A percentile compares a stretch with the other conserved stretches of the same genome.
phyloP scores from a whole-genome alignment of 2,888 invertebrate genomes.

The Ctenicera cuprea region DNA sequence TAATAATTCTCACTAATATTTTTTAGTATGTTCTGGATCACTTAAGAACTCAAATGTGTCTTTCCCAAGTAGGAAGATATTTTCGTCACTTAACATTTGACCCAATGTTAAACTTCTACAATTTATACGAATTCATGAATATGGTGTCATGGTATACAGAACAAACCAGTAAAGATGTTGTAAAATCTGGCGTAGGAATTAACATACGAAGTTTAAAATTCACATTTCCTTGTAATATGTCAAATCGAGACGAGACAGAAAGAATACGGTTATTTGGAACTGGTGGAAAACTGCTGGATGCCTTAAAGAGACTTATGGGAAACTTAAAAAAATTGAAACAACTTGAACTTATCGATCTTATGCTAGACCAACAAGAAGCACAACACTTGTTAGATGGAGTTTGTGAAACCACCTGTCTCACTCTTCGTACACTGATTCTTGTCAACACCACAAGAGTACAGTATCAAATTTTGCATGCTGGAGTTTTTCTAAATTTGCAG shows the following conservation, averaged over 20 bases:
- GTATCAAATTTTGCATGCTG: constrained; percentile 83
- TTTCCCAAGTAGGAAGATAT: constrained; percentile 80
- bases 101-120: constrained; percentile 86
- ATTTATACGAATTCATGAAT: constrained; percentile 89
- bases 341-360: constrained; percentile 83
- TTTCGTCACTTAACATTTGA: constrained; percentile 81
- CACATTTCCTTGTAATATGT: constrained; percentile 85
- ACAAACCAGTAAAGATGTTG: constrained; percentile 68
- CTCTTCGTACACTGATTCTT: constrained; percentile 79
- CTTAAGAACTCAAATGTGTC: constrained; percentile 81
- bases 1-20: no score
- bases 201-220: constrained; percentile 79
- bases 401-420: constrained; percentile 78
- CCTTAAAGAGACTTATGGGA: constrained; percentile 80
- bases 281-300: constrained; percentile 81
- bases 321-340: constrained; percentile 79
- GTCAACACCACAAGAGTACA: constrained; percentile 83
- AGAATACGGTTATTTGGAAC: constrained; percentile 84
- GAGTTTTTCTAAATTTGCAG: constrained; percentile 83
- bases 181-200: constrained; percentile 74
- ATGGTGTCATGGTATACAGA: constrained; percentile 86
- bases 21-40: constrained; percentile 83
- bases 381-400: constrained; percentile 84
- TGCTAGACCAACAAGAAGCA: constrained; percentile 83
- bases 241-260: constrained; percentile 78